These are phyloP conservation scores for Apamea anceps DNA, from an alignment of 2,888 invertebrate genomes.

Conservation along the genomic window DNA sequence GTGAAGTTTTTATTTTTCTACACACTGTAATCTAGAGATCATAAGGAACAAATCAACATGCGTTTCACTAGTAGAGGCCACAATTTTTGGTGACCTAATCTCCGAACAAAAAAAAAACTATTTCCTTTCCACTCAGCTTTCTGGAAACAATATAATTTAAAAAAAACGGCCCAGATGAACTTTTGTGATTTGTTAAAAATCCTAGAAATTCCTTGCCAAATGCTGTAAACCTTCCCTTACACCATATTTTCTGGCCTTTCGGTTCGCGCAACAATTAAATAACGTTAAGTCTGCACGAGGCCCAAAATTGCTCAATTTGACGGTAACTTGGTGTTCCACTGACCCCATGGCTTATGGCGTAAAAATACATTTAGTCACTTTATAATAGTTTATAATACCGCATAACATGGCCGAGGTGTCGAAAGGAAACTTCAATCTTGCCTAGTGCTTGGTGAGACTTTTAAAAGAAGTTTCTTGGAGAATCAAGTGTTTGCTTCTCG, in stretches of 20 bases:
- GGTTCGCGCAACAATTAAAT: slow-evolving; percentile 38
- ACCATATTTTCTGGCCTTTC: slow-evolving; percentile 23
- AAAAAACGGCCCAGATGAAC: neutral
- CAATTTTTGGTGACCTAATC: too few species aligned
- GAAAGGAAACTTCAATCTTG: slow-evolving; percentile 16
- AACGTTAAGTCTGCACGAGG: slow-evolving; percentile 46
- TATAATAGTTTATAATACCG: slow-evolving; percentile 51
- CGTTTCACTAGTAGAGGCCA: too few species aligned
- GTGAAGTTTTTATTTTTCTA: too few species aligned
- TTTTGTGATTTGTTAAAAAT: neutral
- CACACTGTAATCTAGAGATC: too few species aligned
- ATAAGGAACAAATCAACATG: too few species aligned
- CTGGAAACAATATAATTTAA: neutral
- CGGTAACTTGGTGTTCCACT: slow-evolving; percentile 62
- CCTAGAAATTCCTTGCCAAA: neutral
- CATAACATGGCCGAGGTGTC: slow-evolving; percentile 35
- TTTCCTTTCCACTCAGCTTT: too few species aligned
- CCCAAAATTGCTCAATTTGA: slow-evolving; percentile 55
- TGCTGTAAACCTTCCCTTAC: slow-evolving; percentile 2
- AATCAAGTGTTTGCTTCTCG: neutral
- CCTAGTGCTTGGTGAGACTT: neutral
- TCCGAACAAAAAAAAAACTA: too few species aligned
- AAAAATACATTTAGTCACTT: slow-evolving; percentile 51
- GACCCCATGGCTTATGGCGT: slow-evolving; percentile 47
- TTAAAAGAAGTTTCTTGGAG: neutral